Conservation (phyloP, 2,888 invertebrate genomes). For the Xestia ashworthii region DNA sequence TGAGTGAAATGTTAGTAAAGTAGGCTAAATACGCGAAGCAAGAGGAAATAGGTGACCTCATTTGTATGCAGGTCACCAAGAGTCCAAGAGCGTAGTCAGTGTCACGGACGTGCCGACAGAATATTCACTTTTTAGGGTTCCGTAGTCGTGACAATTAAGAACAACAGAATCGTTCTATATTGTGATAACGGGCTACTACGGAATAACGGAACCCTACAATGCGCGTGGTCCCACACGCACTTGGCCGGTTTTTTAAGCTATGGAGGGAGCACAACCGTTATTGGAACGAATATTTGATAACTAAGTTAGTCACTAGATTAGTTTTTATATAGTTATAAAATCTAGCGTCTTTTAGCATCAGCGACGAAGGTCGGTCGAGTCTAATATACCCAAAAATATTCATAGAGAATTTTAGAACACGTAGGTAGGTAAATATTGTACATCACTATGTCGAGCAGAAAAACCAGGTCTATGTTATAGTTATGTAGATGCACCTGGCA, state of each 20-base stretch:
- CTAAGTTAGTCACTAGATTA: too few relatives aligned
- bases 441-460: neutral
- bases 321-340: neutral
- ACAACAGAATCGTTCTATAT: too few relatives aligned
- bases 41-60: neutral
- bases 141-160: too few relatives aligned
- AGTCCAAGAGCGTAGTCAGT: neutral
- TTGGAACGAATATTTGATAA: neutral
- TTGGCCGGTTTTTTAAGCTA: neutral
- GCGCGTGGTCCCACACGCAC: too few relatives aligned
- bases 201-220: too few relatives aligned
- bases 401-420: neutral
- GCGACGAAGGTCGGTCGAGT: neutral
- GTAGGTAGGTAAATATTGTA: neutral
- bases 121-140: too few relatives aligned
- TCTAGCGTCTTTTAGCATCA: neutral
- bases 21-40: neutral
- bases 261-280: neutral
- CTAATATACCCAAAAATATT: neutral
- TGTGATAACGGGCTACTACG: too few relatives aligned
- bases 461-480: neutral
- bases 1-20: neutral
- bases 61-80: too few relatives aligned
- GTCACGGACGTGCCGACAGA: too few relatives aligned
- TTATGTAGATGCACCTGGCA: too few relatives aligned